Percentiles rank a stretch among this genome's conserved stretches.
These are phyloP conservation scores for Drosophila insularis DNA, from an alignment of 1,140 invertebrate species.

Conservation along the genomic window DNA sequence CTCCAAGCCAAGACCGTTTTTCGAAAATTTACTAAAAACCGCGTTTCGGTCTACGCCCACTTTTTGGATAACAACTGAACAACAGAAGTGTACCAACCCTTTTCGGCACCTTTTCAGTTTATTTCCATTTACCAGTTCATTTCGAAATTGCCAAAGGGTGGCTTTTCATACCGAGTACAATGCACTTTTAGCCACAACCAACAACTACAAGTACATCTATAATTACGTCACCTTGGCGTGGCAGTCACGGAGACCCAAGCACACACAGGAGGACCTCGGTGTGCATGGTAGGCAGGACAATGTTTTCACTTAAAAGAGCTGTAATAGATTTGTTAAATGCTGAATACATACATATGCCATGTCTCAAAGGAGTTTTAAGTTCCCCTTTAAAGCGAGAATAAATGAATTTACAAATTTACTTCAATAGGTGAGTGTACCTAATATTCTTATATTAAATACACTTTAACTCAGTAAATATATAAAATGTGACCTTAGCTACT, in stretches of 20 bases:
- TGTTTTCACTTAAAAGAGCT: not conserved
- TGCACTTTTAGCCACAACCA: conserved; percentile 61
- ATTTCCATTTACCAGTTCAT: conserved; percentile 31
- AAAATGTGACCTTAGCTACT: too few relatives aligned
- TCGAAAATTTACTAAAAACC: conserved; percentile 1
- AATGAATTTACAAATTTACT: too few relatives aligned
- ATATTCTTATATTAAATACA: too few relatives aligned
- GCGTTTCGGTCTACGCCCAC: conserved; percentile 62
- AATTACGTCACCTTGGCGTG: conserved; percentile 71
- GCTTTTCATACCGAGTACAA: conserved; percentile 52
- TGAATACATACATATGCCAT: not conserved
- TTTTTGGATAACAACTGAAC: conserved; percentile 27
- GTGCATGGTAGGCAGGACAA: conserved; percentile 20
- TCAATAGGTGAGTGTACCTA: too few relatives aligned
- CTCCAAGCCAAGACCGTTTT: conserved; percentile 13
- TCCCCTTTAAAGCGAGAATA: not conserved
- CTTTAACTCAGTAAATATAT: too few relatives aligned
- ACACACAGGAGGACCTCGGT: conserved; percentile 4
- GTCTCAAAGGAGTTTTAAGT: not conserved
- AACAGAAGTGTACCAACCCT: conserved; percentile 46
- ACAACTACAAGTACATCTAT: conserved; percentile 64
- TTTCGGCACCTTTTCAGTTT: conserved; percentile 45
- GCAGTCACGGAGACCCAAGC: conserved; percentile 33
- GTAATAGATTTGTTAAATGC: conserved; percentile 15
- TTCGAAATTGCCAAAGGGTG: conserved; percentile 46